Evolutionary conservation across 2,888 invertebrate species (phyloP), one percentile per base, ranked within the genome.

Genomic region (Euspilapteryx auroguttella): DNA sequence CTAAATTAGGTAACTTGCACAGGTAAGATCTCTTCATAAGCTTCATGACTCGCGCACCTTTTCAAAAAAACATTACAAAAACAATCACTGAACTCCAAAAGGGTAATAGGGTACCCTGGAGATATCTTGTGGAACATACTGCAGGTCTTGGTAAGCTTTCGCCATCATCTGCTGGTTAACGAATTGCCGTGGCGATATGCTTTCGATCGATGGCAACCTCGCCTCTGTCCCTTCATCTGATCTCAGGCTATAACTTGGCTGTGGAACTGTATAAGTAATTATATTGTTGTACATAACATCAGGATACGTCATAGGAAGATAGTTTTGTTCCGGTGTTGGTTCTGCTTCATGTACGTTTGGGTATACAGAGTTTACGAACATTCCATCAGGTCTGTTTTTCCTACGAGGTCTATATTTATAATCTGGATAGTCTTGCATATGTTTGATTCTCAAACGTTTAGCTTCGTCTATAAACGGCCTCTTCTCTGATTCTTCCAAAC

Each of bases 381-480:
- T 45, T 1, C 64, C 50, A 1, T 75, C 73, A 2, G 78, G 41
- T 36, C 83, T 73, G 10, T 81, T 81, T 47, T 83, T 84, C 33
- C 83, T 59, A 27, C 82, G 55, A 0, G 85, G 85, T 5, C 84
- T 57, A 45, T 85, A 86, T 51, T 86, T 86, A 54, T 86, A 86
- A 40, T 86, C 83, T 0, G 86, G 86, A 40, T 86, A 82, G 30
- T 85, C 84, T 42, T 81, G 81, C 83, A 83, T 86, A 56, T 87
- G 84, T 53, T 81, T 78, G 5, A 81, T 76, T n/a, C 89, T 61
- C 11, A 89, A 57, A 11, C 87, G 57, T 49, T 93, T 93, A 0
- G 93, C 92, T 58, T 93, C 92, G 51, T 93, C 92, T 40, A 93
- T 92, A 54, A 92, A 93, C 0, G 92, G 92, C 29, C 87, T 63